Percentiles rank a stretch among this genome's conserved stretches.
Evolutionary conservation across 2,113 vertebrate species (phyloP).

Genomic region (Myotis brandtii): DNA sequence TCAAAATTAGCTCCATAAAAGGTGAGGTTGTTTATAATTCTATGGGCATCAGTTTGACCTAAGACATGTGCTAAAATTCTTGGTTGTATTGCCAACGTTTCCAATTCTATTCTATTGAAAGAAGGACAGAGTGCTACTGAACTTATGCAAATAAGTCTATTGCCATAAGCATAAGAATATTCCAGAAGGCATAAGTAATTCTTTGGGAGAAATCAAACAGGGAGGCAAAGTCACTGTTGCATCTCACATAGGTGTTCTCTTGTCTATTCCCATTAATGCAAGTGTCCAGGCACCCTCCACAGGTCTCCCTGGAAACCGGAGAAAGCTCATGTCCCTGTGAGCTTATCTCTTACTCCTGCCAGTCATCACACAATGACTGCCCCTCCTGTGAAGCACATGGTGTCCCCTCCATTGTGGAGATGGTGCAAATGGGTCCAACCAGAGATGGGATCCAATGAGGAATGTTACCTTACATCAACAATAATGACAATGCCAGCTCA

Average conservation of each 20-base stretch:
- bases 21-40: not conserved
- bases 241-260: no score
- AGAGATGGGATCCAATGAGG: not conserved
- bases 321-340: no score
- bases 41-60: not conserved
- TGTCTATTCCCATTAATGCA: no score
- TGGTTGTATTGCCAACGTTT: not conserved
- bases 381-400: not conserved
- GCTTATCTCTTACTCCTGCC: not conserved
- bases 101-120: no score
- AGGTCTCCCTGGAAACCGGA: no score
- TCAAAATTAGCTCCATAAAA: not conserved
- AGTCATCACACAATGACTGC: accelerated
- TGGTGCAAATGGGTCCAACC: not conserved
- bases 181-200: no score
- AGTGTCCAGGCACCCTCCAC: no score
- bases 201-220: no score
- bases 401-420: not conserved
- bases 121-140: no score
- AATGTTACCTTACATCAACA: not conserved
- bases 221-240: no score
- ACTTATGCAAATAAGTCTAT: no score
- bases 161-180: no score
- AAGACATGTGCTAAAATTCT: not conserved
- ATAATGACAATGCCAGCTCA: not conserved